Conservation (phyloP, 2,797 vertebrate species). For the Gambelia wislizenii region DNA sequence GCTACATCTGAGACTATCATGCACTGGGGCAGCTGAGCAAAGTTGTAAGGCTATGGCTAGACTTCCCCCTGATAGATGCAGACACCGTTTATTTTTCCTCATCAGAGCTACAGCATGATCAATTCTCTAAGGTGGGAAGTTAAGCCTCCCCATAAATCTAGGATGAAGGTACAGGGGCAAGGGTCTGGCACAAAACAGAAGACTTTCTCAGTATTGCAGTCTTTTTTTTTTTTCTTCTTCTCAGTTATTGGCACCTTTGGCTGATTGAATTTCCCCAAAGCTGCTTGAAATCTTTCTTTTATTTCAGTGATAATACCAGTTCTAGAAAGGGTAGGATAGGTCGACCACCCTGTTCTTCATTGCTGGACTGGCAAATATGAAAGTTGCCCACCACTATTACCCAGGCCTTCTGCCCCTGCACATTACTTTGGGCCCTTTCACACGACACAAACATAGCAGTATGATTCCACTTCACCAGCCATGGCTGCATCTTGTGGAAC, state of each 20-base stretch:
- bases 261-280: not conserved
- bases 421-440: too few species aligned
- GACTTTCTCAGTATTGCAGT: not conserved
- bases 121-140: not conserved
- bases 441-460: too few species aligned
- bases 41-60: not conserved
- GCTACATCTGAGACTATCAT: not conserved
- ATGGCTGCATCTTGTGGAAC: too few species aligned
- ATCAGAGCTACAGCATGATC: not conserved
- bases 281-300: slow-evolving; percentile 19
- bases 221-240: too few species aligned
- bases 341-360: not conserved
- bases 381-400: too few species aligned
- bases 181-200: slow-evolving; percentile 3
- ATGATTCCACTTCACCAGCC: too few species aligned
- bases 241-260: slow-evolving; percentile 35
- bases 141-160: not conserved
- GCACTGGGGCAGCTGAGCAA: not conserved
- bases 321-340: not conserved
- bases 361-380: not conserved
- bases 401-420: too few species aligned
- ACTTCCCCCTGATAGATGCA: not conserved
- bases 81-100: not conserved
- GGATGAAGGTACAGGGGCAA: not conserved
- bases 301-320: slow-evolving; percentile 5